Evolutionary conservation across 2,888 invertebrate species (phyloP).

Genomic region (Lochmaea capreae): DNA sequence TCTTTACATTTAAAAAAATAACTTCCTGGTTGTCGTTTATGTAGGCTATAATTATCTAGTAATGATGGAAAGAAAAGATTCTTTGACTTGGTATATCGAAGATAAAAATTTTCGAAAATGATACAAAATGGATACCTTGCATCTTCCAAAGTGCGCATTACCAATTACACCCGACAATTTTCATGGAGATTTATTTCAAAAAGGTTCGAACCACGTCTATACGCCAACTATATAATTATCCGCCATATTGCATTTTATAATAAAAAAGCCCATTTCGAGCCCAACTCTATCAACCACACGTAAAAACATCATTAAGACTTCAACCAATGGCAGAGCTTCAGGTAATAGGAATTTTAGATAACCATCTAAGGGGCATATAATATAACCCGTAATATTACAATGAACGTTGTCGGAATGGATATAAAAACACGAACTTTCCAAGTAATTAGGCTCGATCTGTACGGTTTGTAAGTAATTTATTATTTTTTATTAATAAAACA

Average conservation of each 20-base stretch:
- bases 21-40: background rate
- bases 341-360: slow-evolving; percentile 64
- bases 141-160: slow-evolving; percentile 17
- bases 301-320: slow-evolving; percentile 66
- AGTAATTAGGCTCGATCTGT: slow-evolving; percentile 34
- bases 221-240: slow-evolving; percentile 56
- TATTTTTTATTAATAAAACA: slow-evolving; percentile 42
- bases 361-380: slow-evolving; percentile 51
- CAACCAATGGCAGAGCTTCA: slow-evolving; percentile 63
- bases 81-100: background rate
- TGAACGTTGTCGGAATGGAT: slow-evolving; percentile 42
- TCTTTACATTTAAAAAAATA: background rate
- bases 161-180: slow-evolving; percentile 45
- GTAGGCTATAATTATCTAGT: background rate
- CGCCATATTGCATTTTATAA: slow-evolving; percentile 66
- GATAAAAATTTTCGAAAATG: background rate
- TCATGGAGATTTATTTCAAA: slow-evolving; percentile 48
- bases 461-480: slow-evolving; percentile 36
- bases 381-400: slow-evolving; percentile 43
- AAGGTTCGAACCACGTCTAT: slow-evolving; percentile 48
- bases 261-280: slow-evolving; percentile 64
- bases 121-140: slow-evolving; percentile 7
- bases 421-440: slow-evolving; percentile 42
- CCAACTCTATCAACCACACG: slow-evolving; percentile 63
- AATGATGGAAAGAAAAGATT: background rate